Evolutionary conservation across 2,113 vertebrate genomes (phyloP).

Genomic region (Ramphastos sulfuratus): DNA sequence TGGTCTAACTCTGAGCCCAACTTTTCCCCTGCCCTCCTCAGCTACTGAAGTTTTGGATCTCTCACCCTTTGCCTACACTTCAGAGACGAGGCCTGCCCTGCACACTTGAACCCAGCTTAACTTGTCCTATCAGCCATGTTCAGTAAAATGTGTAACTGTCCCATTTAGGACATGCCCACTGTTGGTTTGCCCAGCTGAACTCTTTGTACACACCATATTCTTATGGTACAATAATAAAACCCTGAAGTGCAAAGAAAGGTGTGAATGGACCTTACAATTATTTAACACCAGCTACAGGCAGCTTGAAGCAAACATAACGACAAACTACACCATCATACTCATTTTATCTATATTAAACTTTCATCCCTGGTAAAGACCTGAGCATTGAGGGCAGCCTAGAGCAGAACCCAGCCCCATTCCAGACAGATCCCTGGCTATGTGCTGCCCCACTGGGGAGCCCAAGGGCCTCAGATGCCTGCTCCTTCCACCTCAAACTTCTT

Average conservation of each 20-base stretch:
- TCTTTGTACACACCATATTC: fast-evolving
- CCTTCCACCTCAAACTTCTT: not conserved
- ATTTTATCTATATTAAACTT: fast-evolving
- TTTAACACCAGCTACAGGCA: not conserved
- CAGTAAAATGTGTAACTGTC: not conserved
- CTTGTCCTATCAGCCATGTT: fast-evolving
- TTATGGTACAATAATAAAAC: not conserved
- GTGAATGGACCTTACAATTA: fast-evolving
- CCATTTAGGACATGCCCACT: fast-evolving
- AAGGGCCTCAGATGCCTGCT: fast-evolving
- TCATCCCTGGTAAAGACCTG: not conserved
- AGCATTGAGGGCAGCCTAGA: fast-evolving
- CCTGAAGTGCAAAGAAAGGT: not conserved
- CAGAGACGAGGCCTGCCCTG: not conserved
- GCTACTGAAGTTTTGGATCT: not conserved
- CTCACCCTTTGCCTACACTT: fast-evolving
- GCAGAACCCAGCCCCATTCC: fast-evolving
- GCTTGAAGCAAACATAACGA: not conserved
- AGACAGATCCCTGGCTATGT: not conserved
- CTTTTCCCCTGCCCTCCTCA: not conserved
- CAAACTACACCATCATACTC: too few species aligned
- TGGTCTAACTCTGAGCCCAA: not conserved
- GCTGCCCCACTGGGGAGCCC: not conserved
- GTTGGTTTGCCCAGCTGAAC: not conserved
- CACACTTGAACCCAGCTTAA: not conserved